Conservation (phyloP, 2,113 vertebrate species). For the Panthera tigris region DNA sequence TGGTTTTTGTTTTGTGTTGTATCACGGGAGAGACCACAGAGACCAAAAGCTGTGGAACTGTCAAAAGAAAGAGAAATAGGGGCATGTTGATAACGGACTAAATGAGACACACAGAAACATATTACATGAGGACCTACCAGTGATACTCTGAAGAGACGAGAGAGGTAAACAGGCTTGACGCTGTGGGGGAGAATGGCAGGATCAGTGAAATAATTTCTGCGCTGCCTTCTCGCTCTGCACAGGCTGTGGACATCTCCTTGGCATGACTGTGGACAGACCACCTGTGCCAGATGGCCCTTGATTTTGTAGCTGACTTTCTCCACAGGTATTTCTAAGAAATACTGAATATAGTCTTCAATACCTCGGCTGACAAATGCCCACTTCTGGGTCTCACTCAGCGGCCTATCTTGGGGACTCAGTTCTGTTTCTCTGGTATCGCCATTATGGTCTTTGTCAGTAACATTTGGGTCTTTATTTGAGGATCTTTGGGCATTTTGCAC, state of each 20-base stretch:
- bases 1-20: slow-evolving; percentile 21
- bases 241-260: background rate
- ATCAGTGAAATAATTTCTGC: accelerated
- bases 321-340: background rate
- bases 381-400: background rate
- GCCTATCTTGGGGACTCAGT: background rate
- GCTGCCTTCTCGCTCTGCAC: background rate
- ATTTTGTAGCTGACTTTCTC: background rate
- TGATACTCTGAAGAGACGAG: background rate
- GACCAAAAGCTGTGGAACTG: background rate
- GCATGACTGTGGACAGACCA: background rate
- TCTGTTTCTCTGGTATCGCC: background rate
- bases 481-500: background rate
- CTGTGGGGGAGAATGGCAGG: background rate
- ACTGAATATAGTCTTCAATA: background rate
- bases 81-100: background rate
- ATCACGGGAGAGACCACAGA: slow-evolving; percentile 24
- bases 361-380: background rate
- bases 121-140: background rate
- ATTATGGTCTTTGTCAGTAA: background rate
- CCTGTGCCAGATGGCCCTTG: background rate
- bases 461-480: background rate
- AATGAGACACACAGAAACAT: background rate
- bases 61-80: slow-evolving; percentile 2
- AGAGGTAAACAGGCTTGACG: background rate